Evolutionary conservation across 2,888 invertebrate genomes (phyloP).

Genomic region (Mactromeris polynyma): DNA sequence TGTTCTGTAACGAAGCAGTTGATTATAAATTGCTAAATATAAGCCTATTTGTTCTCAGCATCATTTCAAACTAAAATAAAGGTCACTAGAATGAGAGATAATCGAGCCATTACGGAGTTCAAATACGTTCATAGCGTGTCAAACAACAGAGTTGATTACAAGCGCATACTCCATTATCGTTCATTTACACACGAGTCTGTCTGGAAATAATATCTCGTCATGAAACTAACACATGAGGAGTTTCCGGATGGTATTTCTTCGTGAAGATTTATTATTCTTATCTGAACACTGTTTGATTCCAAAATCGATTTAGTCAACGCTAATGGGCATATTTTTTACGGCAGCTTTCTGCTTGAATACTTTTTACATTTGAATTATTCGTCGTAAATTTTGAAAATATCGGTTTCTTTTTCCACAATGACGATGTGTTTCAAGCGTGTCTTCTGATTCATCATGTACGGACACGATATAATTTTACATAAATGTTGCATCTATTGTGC

Average conservation of each 20-base stretch:
- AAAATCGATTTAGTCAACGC: neutral
- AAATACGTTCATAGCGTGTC: conserved; percentile 12
- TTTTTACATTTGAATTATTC: neutral
- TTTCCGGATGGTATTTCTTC: conserved; percentile 1
- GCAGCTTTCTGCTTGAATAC: neutral
- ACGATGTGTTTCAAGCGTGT: neutral
- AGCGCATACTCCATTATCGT: neutral
- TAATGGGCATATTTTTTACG: neutral
- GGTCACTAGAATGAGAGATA: neutral
- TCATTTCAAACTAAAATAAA: neutral
- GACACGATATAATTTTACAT: too few species aligned
- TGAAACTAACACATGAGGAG: conserved; percentile 8
- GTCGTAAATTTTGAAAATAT: neutral
- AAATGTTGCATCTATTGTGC: too few species aligned
- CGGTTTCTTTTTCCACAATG: neutral
- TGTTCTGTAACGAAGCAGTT: neutral
- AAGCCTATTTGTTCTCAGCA: neutral
- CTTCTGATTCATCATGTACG: neutral
- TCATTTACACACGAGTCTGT: conserved; percentile 5
- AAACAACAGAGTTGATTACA: neutral
- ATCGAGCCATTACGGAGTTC: neutral
- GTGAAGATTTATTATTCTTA: neutral
- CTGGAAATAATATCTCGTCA: conserved; percentile 19
- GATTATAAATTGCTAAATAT: neutral
- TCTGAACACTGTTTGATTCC: neutral